These are phyloP conservation scores for Piezodorus guildinii DNA, from an alignment of 1,140 invertebrate genomes.

Conservation along the genomic window DNA sequence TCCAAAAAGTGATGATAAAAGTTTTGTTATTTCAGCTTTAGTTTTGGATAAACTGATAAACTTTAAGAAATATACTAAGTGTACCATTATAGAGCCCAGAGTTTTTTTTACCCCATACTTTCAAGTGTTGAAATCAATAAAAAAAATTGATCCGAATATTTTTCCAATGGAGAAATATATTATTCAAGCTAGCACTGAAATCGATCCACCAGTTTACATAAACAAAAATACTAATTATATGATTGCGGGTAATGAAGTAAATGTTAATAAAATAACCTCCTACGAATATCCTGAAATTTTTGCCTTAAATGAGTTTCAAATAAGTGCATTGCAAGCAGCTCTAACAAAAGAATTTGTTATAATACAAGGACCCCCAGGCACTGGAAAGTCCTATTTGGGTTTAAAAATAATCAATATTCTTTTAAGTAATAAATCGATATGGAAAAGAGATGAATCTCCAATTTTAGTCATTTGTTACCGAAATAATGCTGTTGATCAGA, in stretches of 20 bases:
- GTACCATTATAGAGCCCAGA: slow-evolving; percentile 51
- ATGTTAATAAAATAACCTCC: slow-evolving; percentile 30
- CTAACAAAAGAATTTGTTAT: slow-evolving; percentile 51
- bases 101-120: slow-evolving; percentile 58
- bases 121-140: slow-evolving; percentile 46
- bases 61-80: slow-evolving; percentile 34
- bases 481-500: slow-evolving; percentile 82
- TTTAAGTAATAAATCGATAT: slow-evolving; percentile 37
- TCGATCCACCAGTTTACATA: slow-evolving; percentile 28
- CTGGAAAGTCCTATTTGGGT: slow-evolving; percentile 68
- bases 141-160: slow-evolving; percentile 38
- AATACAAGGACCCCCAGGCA: slow-evolving; percentile 71
- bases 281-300: slow-evolving; percentile 37
- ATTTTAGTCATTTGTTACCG: slow-evolving; percentile 74
- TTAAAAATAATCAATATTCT: slow-evolving; percentile 49
- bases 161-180: slow-evolving; percentile 55
- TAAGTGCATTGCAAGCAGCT: slow-evolving; percentile 43
- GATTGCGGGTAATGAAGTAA: slow-evolving; percentile 5
- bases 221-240: slow-evolving; percentile 17
- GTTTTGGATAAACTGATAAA: slow-evolving; percentile 32
- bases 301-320: slow-evolving; percentile 46
- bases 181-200: slow-evolving; percentile 34
- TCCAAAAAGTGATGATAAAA: slow-evolving; percentile 37
- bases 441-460: slow-evolving; percentile 32
- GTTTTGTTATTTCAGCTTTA: slow-evolving; percentile 38